These are phyloP conservation scores for Campylorhamphus procurvoides DNA, from an alignment of 2,113 vertebrate genomes.

Conservation along the genomic window DNA sequence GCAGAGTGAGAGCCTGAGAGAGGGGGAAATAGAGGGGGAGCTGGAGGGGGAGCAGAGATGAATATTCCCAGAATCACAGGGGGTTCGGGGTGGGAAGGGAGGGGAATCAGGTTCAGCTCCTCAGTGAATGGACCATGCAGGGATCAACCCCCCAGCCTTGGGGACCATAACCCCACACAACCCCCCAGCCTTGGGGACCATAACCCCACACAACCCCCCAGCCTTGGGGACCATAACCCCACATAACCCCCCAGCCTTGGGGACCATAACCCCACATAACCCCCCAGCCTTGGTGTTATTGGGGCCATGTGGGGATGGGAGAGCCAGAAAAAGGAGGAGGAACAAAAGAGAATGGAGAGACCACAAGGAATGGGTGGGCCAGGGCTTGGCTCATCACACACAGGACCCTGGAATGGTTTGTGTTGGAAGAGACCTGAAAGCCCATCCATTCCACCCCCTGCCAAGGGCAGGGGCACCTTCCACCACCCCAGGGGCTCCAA, in stretches of 20 bases:
- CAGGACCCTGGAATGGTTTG: not conserved
- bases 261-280: too few species aligned
- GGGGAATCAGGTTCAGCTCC: not conserved
- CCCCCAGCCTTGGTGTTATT: not conserved
- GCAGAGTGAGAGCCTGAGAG: not conserved
- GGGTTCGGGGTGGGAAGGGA: not conserved
- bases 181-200: not conserved
- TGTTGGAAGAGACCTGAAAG: not conserved
- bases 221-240: too few species aligned
- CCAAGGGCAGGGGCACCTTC: not conserved
- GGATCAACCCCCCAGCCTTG: too few species aligned
- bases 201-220: too few species aligned
- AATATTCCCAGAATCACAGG: not conserved
- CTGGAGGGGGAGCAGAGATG: not conserved
- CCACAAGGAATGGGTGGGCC: fast-evolving
- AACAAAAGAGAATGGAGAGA: not conserved
- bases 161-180: too few species aligned
- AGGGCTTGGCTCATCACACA: not conserved
- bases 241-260: too few species aligned
- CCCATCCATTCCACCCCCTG: not conserved
- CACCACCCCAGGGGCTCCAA: not conserved
- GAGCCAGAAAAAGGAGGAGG: not conserved
- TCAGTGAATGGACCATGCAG: not conserved
- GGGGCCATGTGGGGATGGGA: too few species aligned
- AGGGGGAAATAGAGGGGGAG: not conserved